phyloP scores from a whole-genome alignment of 2,113 vertebrate species.

The Turnix velox region DNA sequence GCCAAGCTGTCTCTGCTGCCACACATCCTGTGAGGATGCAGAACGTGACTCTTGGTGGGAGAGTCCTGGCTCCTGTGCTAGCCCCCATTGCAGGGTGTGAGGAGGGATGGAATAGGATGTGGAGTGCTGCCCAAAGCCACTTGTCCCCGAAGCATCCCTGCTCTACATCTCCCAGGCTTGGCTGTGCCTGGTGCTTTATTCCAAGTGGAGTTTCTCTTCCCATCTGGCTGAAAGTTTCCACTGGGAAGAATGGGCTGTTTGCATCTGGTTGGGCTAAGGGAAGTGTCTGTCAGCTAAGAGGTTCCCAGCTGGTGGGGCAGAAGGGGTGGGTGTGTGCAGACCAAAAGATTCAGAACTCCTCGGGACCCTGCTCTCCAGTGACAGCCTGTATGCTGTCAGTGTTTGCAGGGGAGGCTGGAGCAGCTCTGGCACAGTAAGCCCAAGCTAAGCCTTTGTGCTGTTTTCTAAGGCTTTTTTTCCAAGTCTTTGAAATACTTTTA shows the following conservation, averaged over 20 bases:
- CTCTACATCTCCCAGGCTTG: rapidly evolving
- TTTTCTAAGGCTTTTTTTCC: not conserved
- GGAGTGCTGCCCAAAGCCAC: not conserved
- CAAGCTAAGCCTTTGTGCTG: not conserved
- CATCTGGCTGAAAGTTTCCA: not conserved
- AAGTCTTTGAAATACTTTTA: conserved; percentile 41
- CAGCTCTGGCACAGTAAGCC: not conserved
- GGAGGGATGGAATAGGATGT: not conserved
- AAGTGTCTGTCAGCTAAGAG: not conserved
- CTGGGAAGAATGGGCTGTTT: not conserved
- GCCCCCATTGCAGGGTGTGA: rapidly evolving
- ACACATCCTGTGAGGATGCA: not conserved
- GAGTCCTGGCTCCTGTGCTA: not conserved
- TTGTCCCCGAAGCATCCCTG: rapidly evolving
- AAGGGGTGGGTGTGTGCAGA: not conserved
- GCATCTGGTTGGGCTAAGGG: not conserved
- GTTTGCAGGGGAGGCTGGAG: not conserved
- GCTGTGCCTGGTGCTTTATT: rapidly evolving
- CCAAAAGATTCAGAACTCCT: not conserved
- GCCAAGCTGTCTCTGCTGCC: not conserved
- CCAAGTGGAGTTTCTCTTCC: not conserved
- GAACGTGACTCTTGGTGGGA: not conserved
- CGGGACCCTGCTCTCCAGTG: not conserved
- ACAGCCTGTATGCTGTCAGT: not conserved
- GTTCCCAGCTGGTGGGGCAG: not conserved